Evolutionary conservation across 2,888 invertebrate species (phyloP), one percentile per base, ranked within the genome.

Genomic region (Gymnocheta viridis): DNA sequence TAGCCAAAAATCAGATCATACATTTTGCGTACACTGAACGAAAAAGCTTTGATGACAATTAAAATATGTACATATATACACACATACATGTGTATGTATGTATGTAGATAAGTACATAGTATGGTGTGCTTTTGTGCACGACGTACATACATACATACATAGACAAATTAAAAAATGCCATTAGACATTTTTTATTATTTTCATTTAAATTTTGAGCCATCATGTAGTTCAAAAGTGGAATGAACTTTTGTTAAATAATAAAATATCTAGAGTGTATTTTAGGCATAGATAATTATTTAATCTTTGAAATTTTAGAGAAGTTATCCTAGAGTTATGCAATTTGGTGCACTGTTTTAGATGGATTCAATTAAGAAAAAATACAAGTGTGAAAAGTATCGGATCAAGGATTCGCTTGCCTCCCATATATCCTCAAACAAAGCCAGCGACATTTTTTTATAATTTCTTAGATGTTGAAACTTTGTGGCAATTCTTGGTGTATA

Each of bases 201-300:
- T 73, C 27, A n/a, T 51, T 27, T 2, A 19, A 54, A 22, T 44
- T 44, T 76, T 69, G 54, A 64, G 56, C 41, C 56, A 76, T n/a
- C 4, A 76, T 76, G 29, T 76, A 76, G 79, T 83, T 79, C 82
- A 79, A 83, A 83, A 83, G 82, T 51, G 79, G 64, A 83, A 83
- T 79, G 82, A 83, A 84, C 84, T 84, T 77, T 80, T 35, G 29
- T 54, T 58, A 38, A 41, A 60, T 72, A 76, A 70, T 19, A 67
- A 35, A 69, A 70, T 19, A 7, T 19, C 0, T 19, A 73, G n/a
- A 22, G 10, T 17, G 17, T 7, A 22, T 10, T 14, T 4, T 51
- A 27, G 22, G 49, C 24, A 49, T 22, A 24, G 24, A 2, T 12
- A 2, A 17, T 7, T 47, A 9, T 17, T 47, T 47, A 17, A 14